Evolutionary conservation across 2,888 invertebrate genomes (phyloP).

Genomic region (Tachina grossa): DNA sequence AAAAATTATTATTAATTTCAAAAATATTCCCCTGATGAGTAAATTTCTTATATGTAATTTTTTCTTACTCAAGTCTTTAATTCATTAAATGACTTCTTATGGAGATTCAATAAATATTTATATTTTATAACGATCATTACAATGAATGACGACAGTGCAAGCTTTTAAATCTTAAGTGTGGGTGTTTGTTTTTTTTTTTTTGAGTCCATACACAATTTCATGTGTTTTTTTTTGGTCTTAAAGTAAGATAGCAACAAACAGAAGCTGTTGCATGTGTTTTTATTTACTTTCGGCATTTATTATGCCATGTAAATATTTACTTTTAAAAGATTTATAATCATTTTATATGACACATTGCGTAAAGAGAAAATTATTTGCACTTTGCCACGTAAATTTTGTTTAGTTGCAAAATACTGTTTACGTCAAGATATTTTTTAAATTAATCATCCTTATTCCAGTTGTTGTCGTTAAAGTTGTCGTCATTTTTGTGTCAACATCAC

Average conservation of each 20-base stretch:
- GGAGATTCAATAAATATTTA: background rate
- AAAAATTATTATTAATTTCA: background rate
- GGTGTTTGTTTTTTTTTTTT: slow-evolving; percentile 10
- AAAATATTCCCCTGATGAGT: slow-evolving; percentile 28
- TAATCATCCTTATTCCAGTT: too few species aligned
- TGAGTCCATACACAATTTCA: background rate
- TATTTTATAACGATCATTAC: background rate
- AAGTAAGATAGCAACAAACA: background rate
- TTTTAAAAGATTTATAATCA: slow-evolving; percentile 27
- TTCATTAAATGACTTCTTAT: slow-evolving; percentile 8
- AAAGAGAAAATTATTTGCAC: slow-evolving; percentile 6
- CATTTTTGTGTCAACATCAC: too few species aligned
- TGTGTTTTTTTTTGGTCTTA: background rate
- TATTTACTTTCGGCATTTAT: background rate
- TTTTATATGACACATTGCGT: slow-evolving; percentile 27
- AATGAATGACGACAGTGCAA: background rate
- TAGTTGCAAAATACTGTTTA: too few species aligned
- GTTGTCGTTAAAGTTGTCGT: too few species aligned
- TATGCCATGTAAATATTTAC: background rate
- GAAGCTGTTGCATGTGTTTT: background rate
- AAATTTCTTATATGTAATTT: background rate
- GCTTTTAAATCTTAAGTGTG: background rate
- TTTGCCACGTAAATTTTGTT: too few species aligned
- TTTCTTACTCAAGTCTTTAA: background rate
- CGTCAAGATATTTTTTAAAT: too few species aligned